Evolutionary conservation across 2,113 vertebrate genomes (phyloP).

Genomic region (Chionodraco myersi): DNA sequence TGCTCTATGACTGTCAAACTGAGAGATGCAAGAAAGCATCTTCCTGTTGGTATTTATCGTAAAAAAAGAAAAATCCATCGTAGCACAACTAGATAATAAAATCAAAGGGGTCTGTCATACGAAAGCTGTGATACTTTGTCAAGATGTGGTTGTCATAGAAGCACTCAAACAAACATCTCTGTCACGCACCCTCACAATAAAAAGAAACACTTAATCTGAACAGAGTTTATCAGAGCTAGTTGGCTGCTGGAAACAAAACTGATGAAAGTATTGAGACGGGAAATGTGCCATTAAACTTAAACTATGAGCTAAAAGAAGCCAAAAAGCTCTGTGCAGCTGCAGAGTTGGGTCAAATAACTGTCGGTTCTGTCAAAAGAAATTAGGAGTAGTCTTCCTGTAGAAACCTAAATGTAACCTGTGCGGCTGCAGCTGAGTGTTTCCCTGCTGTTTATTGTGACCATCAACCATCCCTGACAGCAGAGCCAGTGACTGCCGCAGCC

Average conservation of each 20-base stretch:
- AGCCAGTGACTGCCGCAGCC: background rate
- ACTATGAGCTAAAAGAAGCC: background rate
- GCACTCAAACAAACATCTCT: too few species aligned
- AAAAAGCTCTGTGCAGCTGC: background rate
- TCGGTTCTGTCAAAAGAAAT: background rate
- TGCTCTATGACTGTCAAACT: too few species aligned
- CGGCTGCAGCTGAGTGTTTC: constrained; percentile 10
- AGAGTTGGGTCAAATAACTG: background rate
- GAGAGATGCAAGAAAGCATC: too few species aligned
- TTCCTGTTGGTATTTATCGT: too few species aligned
- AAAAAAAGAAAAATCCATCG: too few species aligned
- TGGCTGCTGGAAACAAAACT: background rate
- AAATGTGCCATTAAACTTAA: background rate
- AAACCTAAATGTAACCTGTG: constrained; percentile 1
- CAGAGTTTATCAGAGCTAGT: background rate
- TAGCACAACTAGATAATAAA: too few species aligned
- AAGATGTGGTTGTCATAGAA: too few species aligned
- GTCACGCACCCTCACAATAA: too few species aligned
- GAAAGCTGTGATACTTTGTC: too few species aligned
- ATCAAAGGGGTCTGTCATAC: too few species aligned
- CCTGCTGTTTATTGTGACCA: constrained; percentile 29
- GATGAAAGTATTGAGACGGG: background rate
- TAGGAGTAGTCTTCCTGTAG: background rate
- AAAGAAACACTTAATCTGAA: too few species aligned
- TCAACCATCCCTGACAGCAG: constrained; percentile 36